Evolutionary conservation across 2,888 invertebrate genomes (phyloP).

Genomic region (Spilarctia lutea): DNA sequence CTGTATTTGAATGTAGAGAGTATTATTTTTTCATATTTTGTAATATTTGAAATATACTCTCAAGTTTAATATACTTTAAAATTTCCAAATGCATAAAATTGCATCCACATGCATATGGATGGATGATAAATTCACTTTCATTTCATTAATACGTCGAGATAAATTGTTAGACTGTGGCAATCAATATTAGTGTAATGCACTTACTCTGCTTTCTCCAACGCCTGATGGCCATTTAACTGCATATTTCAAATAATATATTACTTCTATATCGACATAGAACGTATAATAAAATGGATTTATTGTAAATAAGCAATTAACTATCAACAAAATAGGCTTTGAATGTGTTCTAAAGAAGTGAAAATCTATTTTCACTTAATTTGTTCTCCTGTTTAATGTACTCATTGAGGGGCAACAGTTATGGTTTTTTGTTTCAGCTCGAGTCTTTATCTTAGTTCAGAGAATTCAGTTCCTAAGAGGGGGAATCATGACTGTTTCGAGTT

Average conservation of each 20-base stretch:
- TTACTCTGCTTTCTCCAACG: not conserved
- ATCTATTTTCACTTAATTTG: not conserved
- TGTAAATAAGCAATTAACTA: not conserved
- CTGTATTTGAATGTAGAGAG: no score
- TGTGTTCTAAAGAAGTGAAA: not conserved
- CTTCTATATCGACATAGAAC: not conserved
- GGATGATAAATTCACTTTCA: not conserved
- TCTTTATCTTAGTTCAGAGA: not conserved
- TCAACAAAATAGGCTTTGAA: not conserved
- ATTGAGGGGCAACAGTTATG: not conserved
- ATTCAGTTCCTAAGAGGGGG: not conserved
- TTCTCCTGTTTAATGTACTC: not conserved
- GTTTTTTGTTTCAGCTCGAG: not conserved
- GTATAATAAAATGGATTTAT: not conserved
- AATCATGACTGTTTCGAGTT: not conserved
- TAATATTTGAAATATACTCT: not conserved
- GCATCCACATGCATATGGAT: no score
- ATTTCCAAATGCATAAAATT: no score
- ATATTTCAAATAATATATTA: not conserved
- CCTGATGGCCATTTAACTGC: not conserved
- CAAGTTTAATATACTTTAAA: not conserved
- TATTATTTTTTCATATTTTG: not conserved
- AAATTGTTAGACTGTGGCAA: not conserved
- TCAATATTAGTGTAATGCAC: not conserved
- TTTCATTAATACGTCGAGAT: not conserved